Conservation (phyloP, 2,113 vertebrate species). For the Loxodonta africana region DNA sequence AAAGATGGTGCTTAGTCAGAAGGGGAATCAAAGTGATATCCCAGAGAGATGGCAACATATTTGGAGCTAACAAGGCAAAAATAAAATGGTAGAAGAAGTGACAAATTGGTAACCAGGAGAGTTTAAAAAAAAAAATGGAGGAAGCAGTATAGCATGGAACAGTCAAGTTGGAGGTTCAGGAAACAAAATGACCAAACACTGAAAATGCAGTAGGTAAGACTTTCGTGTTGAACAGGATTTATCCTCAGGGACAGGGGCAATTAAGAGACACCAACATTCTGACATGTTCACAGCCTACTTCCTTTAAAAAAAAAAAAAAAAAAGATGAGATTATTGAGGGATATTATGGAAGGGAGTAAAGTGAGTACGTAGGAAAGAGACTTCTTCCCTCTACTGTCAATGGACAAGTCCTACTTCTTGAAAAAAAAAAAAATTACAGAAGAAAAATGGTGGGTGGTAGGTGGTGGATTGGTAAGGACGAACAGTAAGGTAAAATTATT, state of each 20-base stretch:
- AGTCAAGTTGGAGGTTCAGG: not conserved
- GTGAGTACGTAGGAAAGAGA: not conserved
- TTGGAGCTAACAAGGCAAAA: not conserved
- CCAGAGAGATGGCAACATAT: not conserved
- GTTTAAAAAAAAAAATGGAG: conserved; percentile 10
- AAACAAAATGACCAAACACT: not conserved
- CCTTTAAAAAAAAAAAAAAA: not conserved
- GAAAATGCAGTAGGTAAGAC: no score
- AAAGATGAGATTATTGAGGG: not conserved
- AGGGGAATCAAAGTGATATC: not conserved
- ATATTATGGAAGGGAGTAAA: not conserved
- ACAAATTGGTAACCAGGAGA: not conserved
- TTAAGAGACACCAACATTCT: not conserved
- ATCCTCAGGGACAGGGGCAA: not conserved
- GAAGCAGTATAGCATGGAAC: not conserved
- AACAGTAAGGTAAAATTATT: not conserved
- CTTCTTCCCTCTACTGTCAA: not conserved
- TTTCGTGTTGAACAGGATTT: not conserved
- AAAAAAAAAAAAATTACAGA: not conserved
- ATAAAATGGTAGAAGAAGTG: not conserved
- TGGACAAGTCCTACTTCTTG: not conserved
- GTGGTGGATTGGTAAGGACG: not conserved
- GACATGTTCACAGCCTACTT: not conserved
- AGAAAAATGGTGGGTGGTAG: not conserved
- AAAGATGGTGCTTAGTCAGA: not conserved